Evolutionary conservation across 2,797 vertebrate species (phyloP).

Genomic region (Toxotes lorentzi): DNA sequence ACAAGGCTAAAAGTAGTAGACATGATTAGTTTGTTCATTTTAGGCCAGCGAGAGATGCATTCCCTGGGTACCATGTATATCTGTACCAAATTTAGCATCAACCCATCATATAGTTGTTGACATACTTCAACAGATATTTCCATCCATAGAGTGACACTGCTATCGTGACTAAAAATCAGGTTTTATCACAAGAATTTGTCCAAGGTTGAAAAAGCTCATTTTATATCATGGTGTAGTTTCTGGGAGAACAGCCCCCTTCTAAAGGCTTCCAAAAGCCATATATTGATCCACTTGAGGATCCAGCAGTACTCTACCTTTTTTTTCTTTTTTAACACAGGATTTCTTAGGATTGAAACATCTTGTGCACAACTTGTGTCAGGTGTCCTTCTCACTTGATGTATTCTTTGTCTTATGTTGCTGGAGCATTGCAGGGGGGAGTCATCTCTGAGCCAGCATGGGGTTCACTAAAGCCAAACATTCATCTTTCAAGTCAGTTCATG

Average conservation of each 20-base stretch:
- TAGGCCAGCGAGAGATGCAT: too few relatives aligned
- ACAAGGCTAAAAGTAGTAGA: background rate
- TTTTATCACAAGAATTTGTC: background rate
- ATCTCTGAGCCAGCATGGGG: constrained; percentile 24
- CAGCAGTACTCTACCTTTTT: background rate
- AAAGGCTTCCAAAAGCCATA: constrained; percentile 7
- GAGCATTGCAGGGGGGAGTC: constrained; percentile 17
- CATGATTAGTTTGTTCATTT: too few relatives aligned
- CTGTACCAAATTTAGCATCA: background rate
- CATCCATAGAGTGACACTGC: background rate
- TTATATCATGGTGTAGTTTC: background rate
- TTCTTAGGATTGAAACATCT: constrained; percentile 28
- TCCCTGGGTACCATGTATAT: too few relatives aligned
- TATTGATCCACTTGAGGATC: constrained; percentile 10
- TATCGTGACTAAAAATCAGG: background rate
- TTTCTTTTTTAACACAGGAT: constrained; percentile 15
- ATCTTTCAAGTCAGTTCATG: constrained; percentile 56
- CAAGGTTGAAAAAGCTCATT: background rate
- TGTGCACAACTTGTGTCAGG: constrained; percentile 16
- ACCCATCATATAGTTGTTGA: too few relatives aligned
- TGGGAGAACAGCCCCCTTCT: background rate
- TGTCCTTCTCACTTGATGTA: constrained; percentile 38
- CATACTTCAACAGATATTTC: background rate
- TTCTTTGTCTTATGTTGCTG: constrained; percentile 28
- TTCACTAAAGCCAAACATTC: constrained; percentile 57